Evolutionary conservation across 2,888 invertebrate species (phyloP).

Genomic region (Lutraria lutraria): DNA sequence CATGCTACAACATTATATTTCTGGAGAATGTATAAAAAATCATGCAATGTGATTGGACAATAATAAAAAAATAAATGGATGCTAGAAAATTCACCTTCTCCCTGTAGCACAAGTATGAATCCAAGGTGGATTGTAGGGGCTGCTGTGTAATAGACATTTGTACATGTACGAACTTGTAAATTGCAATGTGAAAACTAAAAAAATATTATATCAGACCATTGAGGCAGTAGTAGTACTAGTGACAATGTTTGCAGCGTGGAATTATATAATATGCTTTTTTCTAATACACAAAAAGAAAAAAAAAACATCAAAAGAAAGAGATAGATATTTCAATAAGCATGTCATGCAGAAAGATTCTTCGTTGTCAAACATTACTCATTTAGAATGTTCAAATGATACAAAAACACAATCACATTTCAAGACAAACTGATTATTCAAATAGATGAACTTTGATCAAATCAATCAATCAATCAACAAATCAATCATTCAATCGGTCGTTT

Average conservation of each 20-base stretch:
- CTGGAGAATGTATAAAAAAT: background rate
- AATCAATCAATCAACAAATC: conserved; percentile 8
- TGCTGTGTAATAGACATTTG: conserved; percentile 3
- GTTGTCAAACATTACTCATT: no score
- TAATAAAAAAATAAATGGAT: background rate
- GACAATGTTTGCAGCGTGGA: no score
- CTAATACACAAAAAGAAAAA: no score
- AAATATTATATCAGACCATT: background rate
- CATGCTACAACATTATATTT: conserved; percentile 25
- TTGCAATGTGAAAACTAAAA: background rate
- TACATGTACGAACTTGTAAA: background rate
- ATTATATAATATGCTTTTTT: no score
- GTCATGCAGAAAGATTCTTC: no score
- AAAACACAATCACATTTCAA: no score
- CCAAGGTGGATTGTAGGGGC: conserved; percentile 8
- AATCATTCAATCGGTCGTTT: background rate
- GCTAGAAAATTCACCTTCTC: conserved; percentile 26
- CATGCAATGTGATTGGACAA: conserved; percentile 34
- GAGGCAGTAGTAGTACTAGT: no score
- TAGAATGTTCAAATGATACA: no score
- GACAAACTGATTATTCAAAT: no score
- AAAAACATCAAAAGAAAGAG: no score
- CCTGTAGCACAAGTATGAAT: conserved; percentile 17
- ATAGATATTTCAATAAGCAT: no score
- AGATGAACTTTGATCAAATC: background rate